A percentile compares a stretch with the other conserved stretches of the same genome.
These are phyloP conservation scores for Dynastes hyllus DNA, from an alignment of 2,888 invertebrate species.

Conservation along the genomic window DNA sequence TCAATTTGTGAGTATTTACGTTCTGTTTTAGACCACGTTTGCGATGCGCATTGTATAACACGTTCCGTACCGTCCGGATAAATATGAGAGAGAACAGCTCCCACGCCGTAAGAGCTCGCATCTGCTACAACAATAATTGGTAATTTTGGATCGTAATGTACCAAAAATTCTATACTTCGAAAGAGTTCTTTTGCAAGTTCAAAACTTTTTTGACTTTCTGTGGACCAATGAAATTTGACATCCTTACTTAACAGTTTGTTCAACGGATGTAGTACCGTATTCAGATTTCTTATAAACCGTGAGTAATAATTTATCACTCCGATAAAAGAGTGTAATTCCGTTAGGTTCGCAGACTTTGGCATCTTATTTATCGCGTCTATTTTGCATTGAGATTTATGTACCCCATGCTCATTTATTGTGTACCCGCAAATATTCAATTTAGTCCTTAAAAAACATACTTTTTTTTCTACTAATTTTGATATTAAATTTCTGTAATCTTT, in stretches of 20 bases:
- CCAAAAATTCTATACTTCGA: slow-evolving; percentile 56
- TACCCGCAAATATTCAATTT: slow-evolving; percentile 62
- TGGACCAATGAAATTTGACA: slow-evolving; percentile 57
- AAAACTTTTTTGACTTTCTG: slow-evolving; percentile 58
- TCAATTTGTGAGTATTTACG: slow-evolving; percentile 56
- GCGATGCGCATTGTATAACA: slow-evolving; percentile 65
- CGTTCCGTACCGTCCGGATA: slow-evolving; percentile 63
- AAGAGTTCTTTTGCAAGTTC: slow-evolving; percentile 58
- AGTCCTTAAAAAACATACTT: slow-evolving; percentile 60
- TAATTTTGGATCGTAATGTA: slow-evolving; percentile 60
- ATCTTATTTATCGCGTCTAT: slow-evolving; percentile 1
- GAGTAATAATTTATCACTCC: slow-evolving; percentile 65
- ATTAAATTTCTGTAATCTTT: slow-evolving; percentile 57
- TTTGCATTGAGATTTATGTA: slow-evolving; percentile 59
- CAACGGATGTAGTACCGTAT: slow-evolving; percentile 60
- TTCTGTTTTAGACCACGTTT: slow-evolving; percentile 61
- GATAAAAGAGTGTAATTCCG: slow-evolving; percentile 57
- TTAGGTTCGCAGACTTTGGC: slow-evolving; percentile 50
- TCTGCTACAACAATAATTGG: slow-evolving; percentile 60
- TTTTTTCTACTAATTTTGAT: slow-evolving; percentile 60
- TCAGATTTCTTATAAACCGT: slow-evolving; percentile 54
- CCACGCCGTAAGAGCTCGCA: slow-evolving; percentile 59
- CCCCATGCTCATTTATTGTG: slow-evolving; percentile 62
- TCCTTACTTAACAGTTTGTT: slow-evolving; percentile 59
- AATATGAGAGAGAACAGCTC: slow-evolving; percentile 64